phyloP scores from a whole-genome alignment of 2,797 vertebrate genomes.

The Phoeniculus purpureus region DNA sequence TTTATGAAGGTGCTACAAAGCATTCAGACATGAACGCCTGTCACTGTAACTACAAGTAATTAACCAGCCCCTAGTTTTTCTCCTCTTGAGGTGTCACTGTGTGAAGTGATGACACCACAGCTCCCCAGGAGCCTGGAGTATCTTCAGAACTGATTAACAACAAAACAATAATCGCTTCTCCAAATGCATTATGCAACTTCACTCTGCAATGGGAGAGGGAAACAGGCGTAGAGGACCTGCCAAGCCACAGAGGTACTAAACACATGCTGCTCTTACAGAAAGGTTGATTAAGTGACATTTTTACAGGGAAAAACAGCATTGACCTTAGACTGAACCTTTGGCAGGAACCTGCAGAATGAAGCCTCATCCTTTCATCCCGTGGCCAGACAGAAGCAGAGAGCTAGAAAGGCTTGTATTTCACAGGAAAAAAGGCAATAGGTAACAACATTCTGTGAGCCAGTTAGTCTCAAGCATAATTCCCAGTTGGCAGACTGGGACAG shows the following conservation, averaged over 20 bases:
- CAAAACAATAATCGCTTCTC: background rate
- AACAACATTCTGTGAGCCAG: background rate
- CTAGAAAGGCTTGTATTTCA: background rate
- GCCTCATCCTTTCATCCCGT: background rate
- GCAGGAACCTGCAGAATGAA: background rate
- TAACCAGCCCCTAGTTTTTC: background rate
- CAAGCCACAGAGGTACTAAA: background rate
- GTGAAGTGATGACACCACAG: background rate
- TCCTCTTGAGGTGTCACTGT: too few relatives aligned
- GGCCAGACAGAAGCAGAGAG: background rate
- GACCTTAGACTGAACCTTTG: background rate
- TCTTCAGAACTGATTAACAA: background rate
- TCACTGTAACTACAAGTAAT: background rate
- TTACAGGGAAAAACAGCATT: background rate
- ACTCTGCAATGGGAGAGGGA: background rate
- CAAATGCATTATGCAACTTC: background rate
- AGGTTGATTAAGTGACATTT: background rate
- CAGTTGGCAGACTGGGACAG: background rate
- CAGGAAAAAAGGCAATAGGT: background rate
- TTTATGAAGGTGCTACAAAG: background rate
- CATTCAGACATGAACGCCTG: background rate
- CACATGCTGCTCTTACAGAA: background rate
- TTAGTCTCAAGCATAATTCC: rapidly evolving
- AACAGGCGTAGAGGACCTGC: background rate
- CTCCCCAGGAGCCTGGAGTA: background rate